Evolutionary conservation across 2,113 vertebrate genomes (phyloP).

Genomic region (Myiopsitta monachus): DNA sequence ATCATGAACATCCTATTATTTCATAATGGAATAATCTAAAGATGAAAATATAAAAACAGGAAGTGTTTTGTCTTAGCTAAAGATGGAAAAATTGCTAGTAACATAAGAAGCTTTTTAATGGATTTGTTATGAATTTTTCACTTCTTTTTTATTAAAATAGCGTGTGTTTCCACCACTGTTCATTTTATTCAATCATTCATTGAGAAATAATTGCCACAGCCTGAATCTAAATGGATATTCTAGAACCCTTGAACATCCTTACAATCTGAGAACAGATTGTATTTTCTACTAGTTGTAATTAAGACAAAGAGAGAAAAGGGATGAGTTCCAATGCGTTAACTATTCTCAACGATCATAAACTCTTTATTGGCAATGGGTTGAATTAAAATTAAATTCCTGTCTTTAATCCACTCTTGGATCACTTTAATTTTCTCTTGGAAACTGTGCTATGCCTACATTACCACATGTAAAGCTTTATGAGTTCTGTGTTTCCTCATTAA

Average conservation of each 20-base stretch:
- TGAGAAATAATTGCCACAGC: neutral
- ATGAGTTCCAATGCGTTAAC: slow-evolving; percentile 12
- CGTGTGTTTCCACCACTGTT: neutral
- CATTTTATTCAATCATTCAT: neutral
- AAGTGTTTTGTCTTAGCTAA: neutral
- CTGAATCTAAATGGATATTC: neutral
- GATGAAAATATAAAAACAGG: neutral
- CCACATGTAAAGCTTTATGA: slow-evolving; percentile 15
- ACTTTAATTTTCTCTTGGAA: slow-evolving; percentile 36
- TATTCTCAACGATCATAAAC: neutral
- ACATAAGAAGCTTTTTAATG: neutral
- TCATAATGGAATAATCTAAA: neutral
- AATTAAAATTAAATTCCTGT: slow-evolving; percentile 30
- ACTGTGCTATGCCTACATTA: neutral
- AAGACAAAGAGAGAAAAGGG: neutral
- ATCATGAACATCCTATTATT: neutral
- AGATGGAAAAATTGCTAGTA: neutral
- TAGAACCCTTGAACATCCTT: neutral
- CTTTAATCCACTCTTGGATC: slow-evolving; percentile 5
- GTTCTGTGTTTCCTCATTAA: slow-evolving; percentile 56
- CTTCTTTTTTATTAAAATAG: neutral
- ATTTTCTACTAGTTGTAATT: slow-evolving; percentile 6
- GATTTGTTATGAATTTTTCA: neutral
- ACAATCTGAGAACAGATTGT: neutral
- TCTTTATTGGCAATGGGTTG: neutral